Evolutionary conservation across 2,888 invertebrate genomes (phyloP).

Genomic region (Chydorus sphaericus): DNA sequence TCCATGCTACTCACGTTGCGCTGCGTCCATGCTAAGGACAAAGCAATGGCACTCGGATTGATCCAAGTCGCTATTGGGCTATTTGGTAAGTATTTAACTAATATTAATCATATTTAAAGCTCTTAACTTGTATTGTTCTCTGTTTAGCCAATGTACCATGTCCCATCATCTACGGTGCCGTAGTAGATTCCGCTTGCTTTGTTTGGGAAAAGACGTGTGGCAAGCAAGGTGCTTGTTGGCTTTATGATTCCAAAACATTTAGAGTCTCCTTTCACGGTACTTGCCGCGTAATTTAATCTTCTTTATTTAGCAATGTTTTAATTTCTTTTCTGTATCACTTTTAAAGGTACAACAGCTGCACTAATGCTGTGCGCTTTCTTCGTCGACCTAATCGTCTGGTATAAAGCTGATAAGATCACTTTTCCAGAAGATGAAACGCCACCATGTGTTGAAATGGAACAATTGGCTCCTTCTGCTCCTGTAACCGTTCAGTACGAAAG

Average conservation of each 20-base stretch:
- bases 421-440: constrained; percentile 41
- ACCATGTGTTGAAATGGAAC: constrained; percentile 8
- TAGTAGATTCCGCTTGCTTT: constrained; percentile 79
- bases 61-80: constrained; percentile 86
- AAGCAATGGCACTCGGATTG: constrained; percentile 86
- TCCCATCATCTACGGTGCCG: constrained; percentile 84
- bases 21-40: constrained; percentile 80
- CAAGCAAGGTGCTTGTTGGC: constrained; percentile 65
- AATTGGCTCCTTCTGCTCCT: not conserved
- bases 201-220: constrained; percentile 72
- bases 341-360: constrained; percentile 63
- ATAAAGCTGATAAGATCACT: constrained; percentile 66
- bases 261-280: constrained; percentile 70
- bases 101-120: not conserved
- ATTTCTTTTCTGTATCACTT: not conserved
- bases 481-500: constrained; percentile 10
- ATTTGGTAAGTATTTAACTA: constrained; percentile 45
- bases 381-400: constrained; percentile 78
- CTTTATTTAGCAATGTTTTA: not conserved
- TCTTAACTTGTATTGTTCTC: constrained; percentile 12
- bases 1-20: constrained; percentile 77
- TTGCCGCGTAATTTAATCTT: not conserved
- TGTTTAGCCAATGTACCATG: constrained; percentile 69
- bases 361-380: constrained; percentile 75
- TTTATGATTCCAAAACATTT: constrained; percentile 72